Evolutionary conservation across 2,888 invertebrate species (phyloP).

Genomic region (Pilophorus perplexus): DNA sequence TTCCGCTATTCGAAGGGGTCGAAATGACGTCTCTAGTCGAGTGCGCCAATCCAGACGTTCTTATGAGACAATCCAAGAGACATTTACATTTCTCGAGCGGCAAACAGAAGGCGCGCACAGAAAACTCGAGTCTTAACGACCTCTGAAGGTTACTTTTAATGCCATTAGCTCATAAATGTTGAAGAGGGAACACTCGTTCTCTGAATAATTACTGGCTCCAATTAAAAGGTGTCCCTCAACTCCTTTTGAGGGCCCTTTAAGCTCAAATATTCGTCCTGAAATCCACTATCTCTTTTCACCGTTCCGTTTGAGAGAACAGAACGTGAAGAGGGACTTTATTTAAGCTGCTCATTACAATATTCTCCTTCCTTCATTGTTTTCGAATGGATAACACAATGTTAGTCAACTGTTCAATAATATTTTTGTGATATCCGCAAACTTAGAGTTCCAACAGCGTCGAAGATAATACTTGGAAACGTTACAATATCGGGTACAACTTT

Average conservation of each 20-base stretch:
- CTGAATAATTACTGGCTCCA: slow-evolving; percentile 36
- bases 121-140: background rate
- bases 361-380: no score
- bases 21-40: background rate
- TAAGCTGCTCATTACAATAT: no score
- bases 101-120: background rate
- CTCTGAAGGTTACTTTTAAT: background rate
- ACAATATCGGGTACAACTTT: slow-evolving; percentile 11
- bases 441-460: no score
- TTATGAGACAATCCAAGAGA: slow-evolving; percentile 23
- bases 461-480: no score
- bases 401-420: no score
- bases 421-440: no score
- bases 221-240: slow-evolving; percentile 30
- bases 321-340: no score
- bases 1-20: background rate
- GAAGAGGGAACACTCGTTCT: background rate
- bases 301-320: no score
- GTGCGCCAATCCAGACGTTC: background rate
- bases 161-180: slow-evolving; percentile 9
- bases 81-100: slow-evolving; percentile 18
- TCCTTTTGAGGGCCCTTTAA: slow-evolving; percentile 10
- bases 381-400: no score
- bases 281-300: slow-evolving; percentile 15
- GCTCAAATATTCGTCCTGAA: slow-evolving; percentile 16